phyloP scores from a whole-genome alignment of 2,113 vertebrate genomes.

The Eleginops maclovinus region DNA sequence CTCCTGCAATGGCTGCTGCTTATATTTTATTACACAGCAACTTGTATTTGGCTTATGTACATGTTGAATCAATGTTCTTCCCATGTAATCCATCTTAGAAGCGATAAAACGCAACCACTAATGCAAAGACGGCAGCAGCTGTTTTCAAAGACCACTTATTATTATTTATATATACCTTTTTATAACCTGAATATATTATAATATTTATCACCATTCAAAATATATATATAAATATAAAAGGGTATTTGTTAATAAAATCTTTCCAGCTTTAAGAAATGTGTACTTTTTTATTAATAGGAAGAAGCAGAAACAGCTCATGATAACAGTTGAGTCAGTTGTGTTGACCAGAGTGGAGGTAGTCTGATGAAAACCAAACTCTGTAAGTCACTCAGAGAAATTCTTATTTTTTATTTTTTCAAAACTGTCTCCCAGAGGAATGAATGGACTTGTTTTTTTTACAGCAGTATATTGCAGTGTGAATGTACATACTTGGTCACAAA shows the following conservation, averaged over 20 bases:
- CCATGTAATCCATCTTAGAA: background rate
- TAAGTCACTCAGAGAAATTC: slow-evolving; percentile 37
- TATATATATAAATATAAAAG: no score
- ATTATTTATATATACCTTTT: no score
- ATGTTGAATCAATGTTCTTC: no score
- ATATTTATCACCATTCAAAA: no score
- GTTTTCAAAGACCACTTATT: background rate
- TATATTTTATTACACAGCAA: background rate
- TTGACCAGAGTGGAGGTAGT: slow-evolving; percentile 45
- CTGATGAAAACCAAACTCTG: slow-evolving; percentile 35
- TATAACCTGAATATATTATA: no score
- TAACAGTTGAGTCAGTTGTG: slow-evolving; percentile 51
- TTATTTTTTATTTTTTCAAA: slow-evolving; percentile 22
- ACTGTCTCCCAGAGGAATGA: slow-evolving; percentile 31
- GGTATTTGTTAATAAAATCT: slow-evolving; percentile 33
- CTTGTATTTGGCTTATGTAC: background rate
- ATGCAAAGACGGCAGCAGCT: background rate
- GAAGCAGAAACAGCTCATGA: slow-evolving; percentile 66
- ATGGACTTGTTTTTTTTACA: slow-evolving; percentile 16
- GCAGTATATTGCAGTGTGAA: slow-evolving; percentile 8
- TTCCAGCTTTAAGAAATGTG: slow-evolving; percentile 57
- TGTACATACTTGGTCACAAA: slow-evolving; percentile 26
- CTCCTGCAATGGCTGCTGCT: background rate
- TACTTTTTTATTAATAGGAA: slow-evolving; percentile 67
- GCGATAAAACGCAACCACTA: background rate